Evolutionary conservation across 1,140 invertebrate genomes (phyloP), one percentile per base, ranked within the genome.

Genomic region (Drosophila kepulauana): DNA sequence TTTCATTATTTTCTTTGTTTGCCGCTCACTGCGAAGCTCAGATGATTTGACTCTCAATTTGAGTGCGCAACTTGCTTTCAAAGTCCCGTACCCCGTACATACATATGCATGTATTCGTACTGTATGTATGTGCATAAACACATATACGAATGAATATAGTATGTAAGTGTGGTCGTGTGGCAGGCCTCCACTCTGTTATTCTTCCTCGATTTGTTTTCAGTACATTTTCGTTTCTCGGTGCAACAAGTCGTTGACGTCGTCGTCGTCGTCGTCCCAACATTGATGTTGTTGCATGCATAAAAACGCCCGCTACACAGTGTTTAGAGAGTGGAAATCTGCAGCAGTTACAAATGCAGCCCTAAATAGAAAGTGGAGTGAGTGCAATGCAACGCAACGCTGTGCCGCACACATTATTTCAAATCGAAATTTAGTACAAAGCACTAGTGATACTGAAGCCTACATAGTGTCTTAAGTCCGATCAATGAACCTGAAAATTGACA

Each of bases 351-450:
- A 66, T 51, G 45, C 66, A 61, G 52, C 10, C 8, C 49, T 16
- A 71, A 78, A 84, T 52, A 75, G 84, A 84, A 88, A 88, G 85
- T 75, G 73, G 69, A 89, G 77, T 89, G 69, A 84, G 80, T 80
- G 69, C 52, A 85, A 38, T 63, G 58, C 41, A 70, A 38, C 38
- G 43, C 28, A 16, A 38, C 15, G 41, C 38, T 46, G 43, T 15
- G 13, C 66, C 51, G 30, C 33, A 38, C 58, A 71, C 52, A 58
- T 33, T 71, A 69, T 56, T 41, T 57, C 41, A 48, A 62, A 28
- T 20, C 6, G 8, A 25, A 33, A 33, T 54, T 54, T 7, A 52
- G 30, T 7, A 30, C n/a, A 15, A 30, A 0, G n/a, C n/a, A 52
- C 16, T 43, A 69, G 38, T 16, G 1, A 11, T 30, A 58, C 8